A percentile compares a stretch with the other conserved stretches of the same genome.
Evolutionary conservation across 2,888 invertebrate species (phyloP).

Genomic region (Pristionchus mayeri): DNA sequence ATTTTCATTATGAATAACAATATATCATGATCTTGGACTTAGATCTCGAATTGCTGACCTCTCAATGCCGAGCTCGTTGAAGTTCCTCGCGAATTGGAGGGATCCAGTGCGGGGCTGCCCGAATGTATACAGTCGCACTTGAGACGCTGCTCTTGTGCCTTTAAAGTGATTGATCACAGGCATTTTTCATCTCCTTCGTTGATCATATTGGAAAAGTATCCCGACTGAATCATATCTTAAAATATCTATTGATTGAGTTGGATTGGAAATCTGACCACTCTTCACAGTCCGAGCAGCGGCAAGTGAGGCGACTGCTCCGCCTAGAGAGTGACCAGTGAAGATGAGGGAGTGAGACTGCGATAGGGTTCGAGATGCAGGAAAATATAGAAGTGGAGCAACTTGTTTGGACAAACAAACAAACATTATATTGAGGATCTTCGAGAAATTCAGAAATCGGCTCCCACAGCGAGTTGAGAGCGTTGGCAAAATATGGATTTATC

Average conservation of each 20-base stretch:
- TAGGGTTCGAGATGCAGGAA: too few relatives aligned
- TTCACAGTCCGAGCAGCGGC: slow-evolving; percentile 25
- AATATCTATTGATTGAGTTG: too few relatives aligned
- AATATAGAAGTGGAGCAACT: background rate
- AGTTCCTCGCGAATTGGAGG: slow-evolving; percentile 61
- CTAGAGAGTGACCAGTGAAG: slow-evolving; percentile 36
- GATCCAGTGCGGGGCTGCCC: slow-evolving; percentile 73
- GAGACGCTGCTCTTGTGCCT: slow-evolving; percentile 57
- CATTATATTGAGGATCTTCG: background rate
- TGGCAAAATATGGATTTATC: slow-evolving; percentile 70
- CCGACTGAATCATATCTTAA: too few relatives aligned
- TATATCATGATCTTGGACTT: background rate
- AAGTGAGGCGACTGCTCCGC: slow-evolving; percentile 25
- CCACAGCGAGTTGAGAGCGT: slow-evolving; percentile 68
- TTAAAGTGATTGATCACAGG: background rate
- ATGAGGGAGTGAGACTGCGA: background rate
- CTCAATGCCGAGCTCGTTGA: slow-evolving; percentile 65
- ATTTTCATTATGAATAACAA: too few relatives aligned
- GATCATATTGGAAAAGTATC: background rate
- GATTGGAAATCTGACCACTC: background rate
- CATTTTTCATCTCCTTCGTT: too few relatives aligned
- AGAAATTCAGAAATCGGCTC: slow-evolving; percentile 50
- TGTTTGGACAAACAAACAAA: background rate
- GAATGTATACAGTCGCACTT: slow-evolving; percentile 68
- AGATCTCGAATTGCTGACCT: slow-evolving; percentile 55